Percentiles rank a stretch among this genome's conserved stretches.
Conservation (phyloP, 2,113 vertebrate species). For the Garra rufa region DNA sequence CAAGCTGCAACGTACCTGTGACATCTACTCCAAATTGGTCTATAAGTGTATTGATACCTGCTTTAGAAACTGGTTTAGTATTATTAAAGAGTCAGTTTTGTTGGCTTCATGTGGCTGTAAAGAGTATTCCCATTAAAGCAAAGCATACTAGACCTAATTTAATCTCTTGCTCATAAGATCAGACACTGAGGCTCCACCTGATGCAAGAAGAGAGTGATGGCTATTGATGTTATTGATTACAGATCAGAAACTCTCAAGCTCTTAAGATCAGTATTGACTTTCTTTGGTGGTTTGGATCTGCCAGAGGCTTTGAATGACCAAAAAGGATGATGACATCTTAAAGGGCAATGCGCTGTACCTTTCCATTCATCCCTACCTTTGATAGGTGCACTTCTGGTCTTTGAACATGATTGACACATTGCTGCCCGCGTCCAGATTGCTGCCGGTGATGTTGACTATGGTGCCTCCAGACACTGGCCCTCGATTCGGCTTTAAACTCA, state of each 20-base stretch:
- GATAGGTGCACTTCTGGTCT: constrained; percentile 89
- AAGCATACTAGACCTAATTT: not conserved
- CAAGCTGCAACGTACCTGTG: too few relatives aligned
- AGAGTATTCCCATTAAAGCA: constrained; percentile 15
- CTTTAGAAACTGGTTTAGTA: not conserved
- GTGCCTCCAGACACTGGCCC: constrained; percentile 95
- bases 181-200: constrained; percentile 20
- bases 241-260: constrained; percentile 52
- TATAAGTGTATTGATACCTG: not conserved
- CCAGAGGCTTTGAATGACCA: not conserved
- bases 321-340: constrained; percentile 40
- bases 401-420: constrained; percentile 93
- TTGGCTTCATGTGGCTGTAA: not conserved
- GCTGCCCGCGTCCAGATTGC: constrained; percentile 93
- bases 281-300: constrained; percentile 21
- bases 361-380: constrained; percentile 77
- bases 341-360: constrained; percentile 39
- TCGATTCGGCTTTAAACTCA: constrained; percentile 83
- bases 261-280: constrained; percentile 52
- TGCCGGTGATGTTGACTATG: constrained; percentile 92
- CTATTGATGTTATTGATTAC: constrained; percentile 57
- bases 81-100: not conserved
- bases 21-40: too few relatives aligned
- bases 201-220: constrained; percentile 31
- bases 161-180: not conserved